A percentile compares a stretch with the other conserved stretches of the same genome.
These are phyloP conservation scores for Oreochromis tanganicae DNA, from an alignment of 2,113 vertebrate genomes.

Conservation along the genomic window DNA sequence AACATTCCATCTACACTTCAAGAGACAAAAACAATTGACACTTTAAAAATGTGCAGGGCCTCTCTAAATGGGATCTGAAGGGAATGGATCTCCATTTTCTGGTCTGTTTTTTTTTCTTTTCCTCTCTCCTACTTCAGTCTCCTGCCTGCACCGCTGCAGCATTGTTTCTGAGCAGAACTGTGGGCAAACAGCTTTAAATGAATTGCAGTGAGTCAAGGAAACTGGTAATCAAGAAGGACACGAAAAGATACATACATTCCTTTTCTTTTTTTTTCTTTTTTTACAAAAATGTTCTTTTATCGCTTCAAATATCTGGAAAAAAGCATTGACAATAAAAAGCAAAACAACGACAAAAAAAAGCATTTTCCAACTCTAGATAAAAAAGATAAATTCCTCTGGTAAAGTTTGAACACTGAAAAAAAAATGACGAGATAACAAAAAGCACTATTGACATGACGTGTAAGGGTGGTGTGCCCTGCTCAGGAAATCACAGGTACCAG, in stretches of 20 bases:
- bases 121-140: neutral
- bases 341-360: neutral
- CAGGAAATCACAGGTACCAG: neutral
- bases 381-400: neutral
- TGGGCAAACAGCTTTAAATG: constrained; percentile 6
- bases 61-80: constrained; percentile 73
- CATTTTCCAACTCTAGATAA: neutral
- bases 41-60: constrained; percentile 70
- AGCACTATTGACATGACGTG: neutral
- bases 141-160: neutral
- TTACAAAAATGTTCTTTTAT: neutral
- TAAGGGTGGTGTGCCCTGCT: neutral
- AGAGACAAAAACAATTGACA: constrained; percentile 78
- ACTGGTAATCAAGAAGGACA: neutral
- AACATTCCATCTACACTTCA: constrained; percentile 78
- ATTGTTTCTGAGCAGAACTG: constrained; percentile 18
- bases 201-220: neutral
- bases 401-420: neutral
- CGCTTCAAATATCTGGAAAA: neutral
- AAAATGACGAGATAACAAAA: neutral
- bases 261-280: neutral
- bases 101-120: neutral
- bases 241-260: neutral
- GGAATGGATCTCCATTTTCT: constrained; percentile 63
- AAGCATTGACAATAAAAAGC: neutral